phyloP scores from a whole-genome alignment of 2,797 vertebrate genomes.

The Psittacula echo region DNA sequence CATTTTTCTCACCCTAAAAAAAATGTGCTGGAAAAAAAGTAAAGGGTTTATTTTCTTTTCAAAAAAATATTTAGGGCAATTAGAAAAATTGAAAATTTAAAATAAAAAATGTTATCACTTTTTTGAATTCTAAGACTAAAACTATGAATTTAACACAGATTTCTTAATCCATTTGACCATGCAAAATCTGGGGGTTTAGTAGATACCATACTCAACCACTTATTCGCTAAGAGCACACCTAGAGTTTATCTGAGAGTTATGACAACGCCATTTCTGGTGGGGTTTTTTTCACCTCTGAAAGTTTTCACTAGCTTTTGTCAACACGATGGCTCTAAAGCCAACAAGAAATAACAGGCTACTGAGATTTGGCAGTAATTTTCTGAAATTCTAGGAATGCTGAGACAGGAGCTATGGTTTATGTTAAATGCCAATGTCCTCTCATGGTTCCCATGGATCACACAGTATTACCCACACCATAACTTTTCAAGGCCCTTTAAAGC shows the following conservation, averaged over 20 bases:
- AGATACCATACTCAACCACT: neutral
- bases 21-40: neutral
- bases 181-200: neutral
- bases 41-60: neutral
- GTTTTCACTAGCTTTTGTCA: neutral
- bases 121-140: neutral
- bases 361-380: slow-evolving; percentile 6
- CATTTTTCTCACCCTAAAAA: neutral
- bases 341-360: neutral
- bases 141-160: neutral
- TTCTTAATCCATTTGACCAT: neutral
- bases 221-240: neutral
- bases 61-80: neutral
- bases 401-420: neutral
- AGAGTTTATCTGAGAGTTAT: neutral
- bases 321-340: neutral
- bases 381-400: slow-evolving; percentile 27
- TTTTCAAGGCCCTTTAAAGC: neutral
- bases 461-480: neutral
- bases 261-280: neutral
- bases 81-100: neutral
- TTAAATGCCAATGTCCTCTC: neutral
- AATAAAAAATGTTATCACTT: neutral
- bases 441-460: neutral
- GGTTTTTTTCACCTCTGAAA: neutral